Evolutionary conservation across 2,888 invertebrate species (phyloP), one percentile per base, ranked within the genome.

Genomic region (Pelosia muscerda): DNA sequence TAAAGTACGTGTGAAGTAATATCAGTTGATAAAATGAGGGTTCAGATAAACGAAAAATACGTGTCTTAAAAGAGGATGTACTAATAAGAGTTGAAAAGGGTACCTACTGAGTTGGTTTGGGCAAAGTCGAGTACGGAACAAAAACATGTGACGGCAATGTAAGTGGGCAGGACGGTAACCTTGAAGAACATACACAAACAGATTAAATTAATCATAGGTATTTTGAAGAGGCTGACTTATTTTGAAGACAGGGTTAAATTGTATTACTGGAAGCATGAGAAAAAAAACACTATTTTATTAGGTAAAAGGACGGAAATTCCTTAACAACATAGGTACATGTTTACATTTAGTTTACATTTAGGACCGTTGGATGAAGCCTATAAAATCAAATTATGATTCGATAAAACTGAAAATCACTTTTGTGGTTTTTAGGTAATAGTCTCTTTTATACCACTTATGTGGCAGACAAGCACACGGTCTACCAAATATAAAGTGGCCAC

Each of bases 1-100:
- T 1, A 42, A 31, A 49, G 2, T 49, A 49, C 2, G 19, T 49
- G 49, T 9, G n/a, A 8, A 49, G n/a, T n/a, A 49, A 42, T 19
- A 42, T 42, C 42, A 42, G 42, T 42, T 42, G 1, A 19, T 42
- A 19, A 19, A 42, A 15, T 42, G 19, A 42, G 42, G 19, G 19
- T 19, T 19, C 15, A 6, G 49, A 49, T 9, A 49, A n/a, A n/a
- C 49, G 9, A n/a, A n/a, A 49, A 19, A n/a, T n/a, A 49, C n/a
- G 49, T n/a, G 49, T n/a, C 49, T n/a, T n/a, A 49, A 49, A 49
- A 49, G n/a, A n/a, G 49, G n/a, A 49, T 49, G 49, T 49, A 49
- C 42, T 42, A 42, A 42, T n/a, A 49, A n/a, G 8, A 1, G 8
- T 49, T 49, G 19, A 49, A 49, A 49, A 42, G 42, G 49, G 49